Evolutionary conservation across 2,113 vertebrate genomes (phyloP), one percentile per base, ranked within the genome.

Genomic region (Callionymus lyra): DNA sequence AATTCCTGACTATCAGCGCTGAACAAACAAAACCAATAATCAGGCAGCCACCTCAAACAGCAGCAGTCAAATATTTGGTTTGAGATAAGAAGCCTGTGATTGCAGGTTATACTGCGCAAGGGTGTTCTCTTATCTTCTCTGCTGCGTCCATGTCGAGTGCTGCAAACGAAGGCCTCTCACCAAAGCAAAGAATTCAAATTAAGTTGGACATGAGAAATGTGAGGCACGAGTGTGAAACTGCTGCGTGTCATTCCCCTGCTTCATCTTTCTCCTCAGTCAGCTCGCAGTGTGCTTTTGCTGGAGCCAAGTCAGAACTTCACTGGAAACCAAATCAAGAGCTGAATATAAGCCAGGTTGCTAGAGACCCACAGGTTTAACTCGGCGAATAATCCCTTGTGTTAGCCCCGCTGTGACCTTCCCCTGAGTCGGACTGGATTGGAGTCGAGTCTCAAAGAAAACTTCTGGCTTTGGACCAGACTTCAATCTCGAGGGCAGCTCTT

Each of bases 31-130:
- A 67, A 59, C 44, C 35, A 49, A 55, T 70, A 63, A 78, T 78
- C 66, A 52, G 59, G 31, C 57, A 37, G 35, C 11, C 51, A 68
- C 60, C 34, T 66, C 59, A 62, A 53, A 65, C 53, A 59, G 68
- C 58, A 14, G 17, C 12, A 44, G 50, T 56, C 63, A 80, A 80
- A 80, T 80, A 76, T 78, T 82, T 82, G 56, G 36, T 54, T 75
- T 65, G 8, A 57, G 77, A 82, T 80, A 76, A 73, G 59, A 62
- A 41, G 35, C 27, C 55, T 59, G 53, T 50, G 40, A 68, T 67
- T 66, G 56, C 47, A 41, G 33, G 14, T 43, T 59, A 43, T 59
- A 55, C 6, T 16, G 35, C 40, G 53, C 17, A 34, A 31, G 4
- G 4, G 41, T 34, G 37, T 39, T 48, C 65, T 60, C 63, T 70